Evolutionary conservation across 1,140 invertebrate genomes (phyloP).

Genomic region (Asobara japonica): DNA sequence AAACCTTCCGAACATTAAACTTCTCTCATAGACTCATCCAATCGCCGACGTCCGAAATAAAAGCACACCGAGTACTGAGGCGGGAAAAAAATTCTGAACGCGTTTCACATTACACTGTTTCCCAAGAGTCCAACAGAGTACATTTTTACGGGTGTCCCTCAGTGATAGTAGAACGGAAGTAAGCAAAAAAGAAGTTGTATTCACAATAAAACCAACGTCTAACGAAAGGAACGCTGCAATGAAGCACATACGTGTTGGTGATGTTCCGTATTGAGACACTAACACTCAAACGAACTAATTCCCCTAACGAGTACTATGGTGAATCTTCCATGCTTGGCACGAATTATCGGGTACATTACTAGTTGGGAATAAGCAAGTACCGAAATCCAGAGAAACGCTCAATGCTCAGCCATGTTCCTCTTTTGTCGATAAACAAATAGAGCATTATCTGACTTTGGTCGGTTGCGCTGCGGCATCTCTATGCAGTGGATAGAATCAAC

Average conservation of each 20-base stretch:
- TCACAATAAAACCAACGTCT: background rate
- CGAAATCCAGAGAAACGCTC: background rate
- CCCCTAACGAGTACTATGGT: background rate
- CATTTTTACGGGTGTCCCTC: background rate
- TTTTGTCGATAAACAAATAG: background rate
- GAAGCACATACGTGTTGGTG: background rate
- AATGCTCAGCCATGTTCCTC: background rate
- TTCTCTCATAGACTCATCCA: background rate
- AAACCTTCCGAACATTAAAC: background rate
- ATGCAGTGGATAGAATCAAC: no score
- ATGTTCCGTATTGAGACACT: background rate
- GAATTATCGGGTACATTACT: background rate
- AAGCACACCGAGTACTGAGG: background rate
- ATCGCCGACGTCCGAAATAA: background rate
- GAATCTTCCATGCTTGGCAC: background rate
- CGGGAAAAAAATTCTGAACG: background rate
- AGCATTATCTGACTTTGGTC: background rate
- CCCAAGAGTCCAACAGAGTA: background rate
- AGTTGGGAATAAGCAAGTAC: background rate
- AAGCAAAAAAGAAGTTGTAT: background rate
- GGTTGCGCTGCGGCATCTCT: no score
- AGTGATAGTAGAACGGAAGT: background rate
- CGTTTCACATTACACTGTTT: background rate
- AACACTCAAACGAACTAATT: background rate
- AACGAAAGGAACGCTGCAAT: background rate